These are phyloP conservation scores for Sebastes trivittatus DNA, from an alignment of 2,797 vertebrate genomes.

Conservation along the genomic window DNA sequence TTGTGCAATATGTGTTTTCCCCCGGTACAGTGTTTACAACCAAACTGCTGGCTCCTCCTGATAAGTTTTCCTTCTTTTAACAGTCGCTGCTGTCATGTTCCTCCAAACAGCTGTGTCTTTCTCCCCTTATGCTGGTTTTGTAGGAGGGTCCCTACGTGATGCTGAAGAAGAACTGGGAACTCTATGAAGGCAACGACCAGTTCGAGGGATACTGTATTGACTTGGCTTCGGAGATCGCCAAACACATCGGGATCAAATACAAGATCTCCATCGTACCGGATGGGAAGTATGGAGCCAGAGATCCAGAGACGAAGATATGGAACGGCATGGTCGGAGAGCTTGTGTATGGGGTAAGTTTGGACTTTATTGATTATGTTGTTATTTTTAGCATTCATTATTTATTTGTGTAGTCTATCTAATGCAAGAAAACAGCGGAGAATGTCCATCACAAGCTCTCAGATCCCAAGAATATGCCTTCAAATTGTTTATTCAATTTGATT, in stretches of 20 bases:
- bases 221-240: conserved; percentile 98
- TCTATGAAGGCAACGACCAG: conserved; percentile 97
- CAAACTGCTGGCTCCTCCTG: neutral
- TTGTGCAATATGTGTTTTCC: neutral
- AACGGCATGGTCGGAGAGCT: conserved; percentile 99
- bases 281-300: conserved; percentile 98
- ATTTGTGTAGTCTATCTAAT: neutral
- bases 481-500: neutral
- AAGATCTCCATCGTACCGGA: conserved; percentile 98
- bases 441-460: neutral
- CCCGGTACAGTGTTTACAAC: neutral
- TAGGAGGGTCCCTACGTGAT: conserved; percentile 99
- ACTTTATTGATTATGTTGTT: neutral
- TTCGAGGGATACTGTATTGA: conserved; percentile 99
- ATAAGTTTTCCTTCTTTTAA: neutral
- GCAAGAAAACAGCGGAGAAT: neutral
- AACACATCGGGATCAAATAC: conserved; percentile 99
- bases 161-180: conserved; percentile 99
- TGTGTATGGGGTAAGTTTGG: conserved; percentile 94
- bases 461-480: neutral
- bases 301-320: conserved; percentile 99
- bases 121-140: conserved; percentile 71
- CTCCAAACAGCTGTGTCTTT: conserved; percentile 75
- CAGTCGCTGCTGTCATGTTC: conserved; percentile 33
- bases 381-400: neutral